phyloP scores from a whole-genome alignment of 2,113 vertebrate species.

The Acanthisitta chloris region DNA sequence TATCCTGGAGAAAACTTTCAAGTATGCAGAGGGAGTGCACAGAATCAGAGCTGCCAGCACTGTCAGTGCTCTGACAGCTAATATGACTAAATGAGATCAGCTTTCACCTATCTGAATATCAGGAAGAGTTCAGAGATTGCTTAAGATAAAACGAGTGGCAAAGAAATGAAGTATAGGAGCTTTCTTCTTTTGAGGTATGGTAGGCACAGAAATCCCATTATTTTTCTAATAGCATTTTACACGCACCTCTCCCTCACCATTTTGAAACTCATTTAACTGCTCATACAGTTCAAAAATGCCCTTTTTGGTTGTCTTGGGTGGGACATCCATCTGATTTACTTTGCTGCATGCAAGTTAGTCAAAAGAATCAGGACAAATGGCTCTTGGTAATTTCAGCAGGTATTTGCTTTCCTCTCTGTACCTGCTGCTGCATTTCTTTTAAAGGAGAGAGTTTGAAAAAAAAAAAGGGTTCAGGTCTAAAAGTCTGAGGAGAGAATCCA shows the following conservation, averaged over 20 bases:
- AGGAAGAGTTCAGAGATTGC: conserved; percentile 10
- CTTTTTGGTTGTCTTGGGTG: conserved; percentile 4
- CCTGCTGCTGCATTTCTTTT: not conserved
- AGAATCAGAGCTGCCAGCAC: conserved; percentile 2
- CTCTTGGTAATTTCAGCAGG: conserved; percentile 3
- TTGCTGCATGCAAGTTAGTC: conserved; percentile 1
- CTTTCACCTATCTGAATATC: not conserved
- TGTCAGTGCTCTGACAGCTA: conserved; percentile 33
- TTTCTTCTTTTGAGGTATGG: conserved; percentile 14
- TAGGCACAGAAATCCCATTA: conserved; percentile 39
- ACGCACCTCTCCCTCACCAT: not conserved
- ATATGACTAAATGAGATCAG: conserved; percentile 29
- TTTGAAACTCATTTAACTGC: conserved; percentile 50
- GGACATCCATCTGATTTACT: conserved; percentile 36
- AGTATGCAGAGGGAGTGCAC: not conserved
- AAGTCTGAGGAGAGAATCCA: not conserved
- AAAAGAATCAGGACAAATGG: conserved; percentile 24
- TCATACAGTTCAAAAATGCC: not conserved
- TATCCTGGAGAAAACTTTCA: conserved; percentile 31
- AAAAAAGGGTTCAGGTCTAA: not conserved
- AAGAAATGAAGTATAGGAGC: not conserved
- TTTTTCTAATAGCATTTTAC: conserved; percentile 48
- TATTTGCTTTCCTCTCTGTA: not conserved
- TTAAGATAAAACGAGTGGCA: conserved; percentile 53
- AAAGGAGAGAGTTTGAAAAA: not conserved